Evolutionary conservation across 1,140 invertebrate species (phyloP).

Genomic region (Pteromalus puparum): DNA sequence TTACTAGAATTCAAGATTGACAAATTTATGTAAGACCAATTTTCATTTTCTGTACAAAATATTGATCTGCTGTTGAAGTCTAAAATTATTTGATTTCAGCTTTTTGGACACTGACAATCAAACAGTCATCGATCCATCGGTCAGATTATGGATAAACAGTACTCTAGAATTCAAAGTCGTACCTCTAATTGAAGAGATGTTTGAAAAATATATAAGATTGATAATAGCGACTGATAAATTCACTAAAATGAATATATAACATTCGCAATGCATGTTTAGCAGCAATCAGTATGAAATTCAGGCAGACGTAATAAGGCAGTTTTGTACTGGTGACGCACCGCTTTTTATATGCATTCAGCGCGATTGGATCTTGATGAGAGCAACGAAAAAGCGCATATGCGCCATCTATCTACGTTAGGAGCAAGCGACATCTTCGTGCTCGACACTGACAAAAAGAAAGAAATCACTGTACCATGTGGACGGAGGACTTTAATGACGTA

Average conservation of each 20-base stretch:
- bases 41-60: background rate
- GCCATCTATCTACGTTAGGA: no score
- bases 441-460: no score
- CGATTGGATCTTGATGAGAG: no score
- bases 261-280: no score
- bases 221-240: background rate
- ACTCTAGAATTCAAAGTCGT: conserved; percentile 23
- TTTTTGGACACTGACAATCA: conserved; percentile 30
- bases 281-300: no score
- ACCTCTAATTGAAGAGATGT: conserved; percentile 18
- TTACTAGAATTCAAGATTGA: conserved; percentile 27
- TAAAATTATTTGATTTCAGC: conserved; percentile 3
- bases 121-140: background rate
- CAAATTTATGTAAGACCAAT: conserved; percentile 13
- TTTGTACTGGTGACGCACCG: no score
- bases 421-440: no score
- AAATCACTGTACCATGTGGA: no score
- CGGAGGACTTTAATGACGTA: no score
- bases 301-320: no score
- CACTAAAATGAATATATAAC: background rate
- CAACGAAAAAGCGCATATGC: no score
- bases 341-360: no score
- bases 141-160: conserved; percentile 27
- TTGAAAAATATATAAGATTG: conserved; percentile 10
- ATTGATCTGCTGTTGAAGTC: background rate